These are phyloP conservation scores for Maniola jurtina DNA, from an alignment of 1,140 invertebrate genomes.

Conservation along the genomic window DNA sequence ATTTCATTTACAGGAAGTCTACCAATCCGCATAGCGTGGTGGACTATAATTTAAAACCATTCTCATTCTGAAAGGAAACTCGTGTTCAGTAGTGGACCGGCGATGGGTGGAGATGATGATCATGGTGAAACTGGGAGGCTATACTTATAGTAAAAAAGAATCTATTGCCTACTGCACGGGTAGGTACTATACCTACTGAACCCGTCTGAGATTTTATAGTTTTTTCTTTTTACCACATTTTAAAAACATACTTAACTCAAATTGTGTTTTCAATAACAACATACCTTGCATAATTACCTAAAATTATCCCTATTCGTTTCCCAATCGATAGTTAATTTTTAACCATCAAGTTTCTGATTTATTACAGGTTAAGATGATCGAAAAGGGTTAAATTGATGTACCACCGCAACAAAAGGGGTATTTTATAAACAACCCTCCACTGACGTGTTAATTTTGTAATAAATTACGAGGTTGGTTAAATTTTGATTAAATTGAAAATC, in stretches of 20 bases:
- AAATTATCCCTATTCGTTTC: conserved; percentile 11
- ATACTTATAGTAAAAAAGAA: no score
- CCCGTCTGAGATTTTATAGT: no score
- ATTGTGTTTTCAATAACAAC: neutral
- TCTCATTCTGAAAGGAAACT: no score
- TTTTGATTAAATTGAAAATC: conserved; percentile 18
- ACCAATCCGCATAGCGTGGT: no score
- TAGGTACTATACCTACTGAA: no score
- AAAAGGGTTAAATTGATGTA: conserved; percentile 53
- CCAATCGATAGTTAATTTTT: neutral
- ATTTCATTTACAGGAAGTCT: no score
- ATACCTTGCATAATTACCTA: neutral
- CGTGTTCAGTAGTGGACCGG: no score
- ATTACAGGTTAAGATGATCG: conserved; percentile 55
- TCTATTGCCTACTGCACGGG: no score
- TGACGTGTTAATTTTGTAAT: conserved; percentile 68
- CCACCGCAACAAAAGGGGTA: conserved; percentile 51
- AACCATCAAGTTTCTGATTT: conserved; percentile 45
- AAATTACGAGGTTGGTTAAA: conserved; percentile 41
- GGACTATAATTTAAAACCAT: no score
- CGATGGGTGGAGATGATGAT: no score
- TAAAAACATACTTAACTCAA: neutral
- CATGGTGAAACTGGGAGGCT: no score
- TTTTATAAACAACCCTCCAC: conserved; percentile 51
- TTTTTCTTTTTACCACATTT: no score